Evolutionary conservation across 2,113 vertebrate genomes (phyloP).

Genomic region (Ageneiosus marmoratus): DNA sequence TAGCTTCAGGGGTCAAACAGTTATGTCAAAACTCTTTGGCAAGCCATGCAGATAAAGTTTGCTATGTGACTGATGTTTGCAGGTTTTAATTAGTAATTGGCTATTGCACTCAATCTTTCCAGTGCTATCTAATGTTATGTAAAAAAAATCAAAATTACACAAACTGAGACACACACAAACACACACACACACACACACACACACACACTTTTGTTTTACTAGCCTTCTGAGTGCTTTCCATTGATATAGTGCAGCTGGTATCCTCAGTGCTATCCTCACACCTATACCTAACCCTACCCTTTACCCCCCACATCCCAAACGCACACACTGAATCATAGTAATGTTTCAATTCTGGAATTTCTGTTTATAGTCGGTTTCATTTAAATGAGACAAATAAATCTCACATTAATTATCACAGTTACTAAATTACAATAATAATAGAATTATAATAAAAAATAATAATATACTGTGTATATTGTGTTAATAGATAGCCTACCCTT

Average conservation of each 20-base stretch:
- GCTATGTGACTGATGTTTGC: slow-evolving; percentile 2
- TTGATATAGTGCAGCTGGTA: neutral
- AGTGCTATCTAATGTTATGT: neutral
- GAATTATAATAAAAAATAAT: too few relatives aligned
- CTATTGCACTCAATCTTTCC: slow-evolving; percentile 37
- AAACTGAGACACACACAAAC: neutral
- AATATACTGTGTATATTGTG: too few relatives aligned
- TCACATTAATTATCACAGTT: too few relatives aligned
- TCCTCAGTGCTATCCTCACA: neutral
- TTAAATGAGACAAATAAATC: too few relatives aligned
- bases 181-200: neutral
- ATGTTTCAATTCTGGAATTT: too few relatives aligned
- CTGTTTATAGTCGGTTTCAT: too few relatives aligned
- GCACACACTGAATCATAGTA: too few relatives aligned
- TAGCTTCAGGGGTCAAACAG: slow-evolving; percentile 35
- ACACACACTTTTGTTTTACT: neutral
- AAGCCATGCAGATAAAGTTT: slow-evolving; percentile 16
- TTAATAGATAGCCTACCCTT: too few relatives aligned
- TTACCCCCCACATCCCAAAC: neutral
- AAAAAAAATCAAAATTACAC: neutral
- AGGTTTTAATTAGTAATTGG: slow-evolving; percentile 38
- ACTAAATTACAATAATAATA: too few relatives aligned
- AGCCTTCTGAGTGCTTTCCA: neutral
- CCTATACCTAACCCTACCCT: neutral
- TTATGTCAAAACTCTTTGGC: slow-evolving; percentile 23